phyloP scores from a whole-genome alignment of 2,888 invertebrate genomes.

The Conops quadrifasciatus region DNA sequence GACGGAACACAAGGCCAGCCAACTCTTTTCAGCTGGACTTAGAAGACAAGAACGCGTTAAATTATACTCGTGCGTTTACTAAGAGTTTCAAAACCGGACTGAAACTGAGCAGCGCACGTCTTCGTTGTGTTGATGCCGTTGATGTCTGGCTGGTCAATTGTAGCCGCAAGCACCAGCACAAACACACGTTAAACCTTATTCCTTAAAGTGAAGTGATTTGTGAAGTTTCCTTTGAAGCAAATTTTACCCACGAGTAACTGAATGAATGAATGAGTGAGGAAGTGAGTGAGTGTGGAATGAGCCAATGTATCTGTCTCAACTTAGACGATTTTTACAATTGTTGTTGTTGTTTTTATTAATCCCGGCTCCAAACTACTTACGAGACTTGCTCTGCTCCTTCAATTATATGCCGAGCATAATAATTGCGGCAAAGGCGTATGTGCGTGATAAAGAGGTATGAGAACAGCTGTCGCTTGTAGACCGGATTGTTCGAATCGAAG shows the following conservation, averaged over 20 bases:
- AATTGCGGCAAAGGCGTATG: background rate
- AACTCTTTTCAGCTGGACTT: conserved; percentile 17
- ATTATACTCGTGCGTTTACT: conserved; percentile 47
- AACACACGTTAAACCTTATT: too few species aligned
- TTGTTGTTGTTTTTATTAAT: background rate
- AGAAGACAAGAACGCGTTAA: background rate
- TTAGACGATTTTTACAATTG: conserved; percentile 5
- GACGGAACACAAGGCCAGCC: conserved; percentile 18
- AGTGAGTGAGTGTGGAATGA: background rate
- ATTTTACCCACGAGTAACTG: background rate
- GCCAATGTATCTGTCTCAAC: background rate
- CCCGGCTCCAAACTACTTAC: background rate
- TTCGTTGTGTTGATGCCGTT: conserved; percentile 29
- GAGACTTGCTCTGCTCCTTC: background rate
- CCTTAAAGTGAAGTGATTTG: too few species aligned
- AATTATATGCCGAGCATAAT: background rate
- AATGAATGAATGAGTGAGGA: too few species aligned
- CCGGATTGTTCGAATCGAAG: too few species aligned
- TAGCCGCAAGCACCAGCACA: background rate
- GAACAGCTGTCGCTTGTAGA: conserved; percentile 17
- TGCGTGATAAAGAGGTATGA: background rate
- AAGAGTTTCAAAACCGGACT: conserved; percentile 61
- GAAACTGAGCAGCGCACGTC: conserved; percentile 50
- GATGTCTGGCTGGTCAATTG: conserved; percentile 30
- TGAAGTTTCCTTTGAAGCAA: too few species aligned